phyloP scores from a whole-genome alignment of 2,113 vertebrate species.

The Rhinoderma darwinii region DNA sequence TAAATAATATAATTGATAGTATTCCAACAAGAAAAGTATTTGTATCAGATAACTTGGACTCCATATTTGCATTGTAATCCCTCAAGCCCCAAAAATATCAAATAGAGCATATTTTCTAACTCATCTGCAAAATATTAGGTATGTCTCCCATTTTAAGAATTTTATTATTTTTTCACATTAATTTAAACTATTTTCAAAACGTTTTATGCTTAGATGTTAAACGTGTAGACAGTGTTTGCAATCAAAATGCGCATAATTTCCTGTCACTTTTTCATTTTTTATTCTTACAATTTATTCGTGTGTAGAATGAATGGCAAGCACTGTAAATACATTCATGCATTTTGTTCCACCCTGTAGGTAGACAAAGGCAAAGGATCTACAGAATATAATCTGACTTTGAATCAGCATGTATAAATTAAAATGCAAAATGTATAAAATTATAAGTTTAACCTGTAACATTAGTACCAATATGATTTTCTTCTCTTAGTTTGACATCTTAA shows the following conservation, averaged over 20 bases:
- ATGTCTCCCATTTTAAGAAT: neutral
- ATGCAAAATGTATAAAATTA: constrained; percentile 6
- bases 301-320: constrained; percentile 40
- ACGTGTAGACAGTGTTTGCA: constrained; percentile 24
- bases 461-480: constrained; percentile 17
- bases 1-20: too few relatives aligned
- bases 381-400: constrained; percentile 20
- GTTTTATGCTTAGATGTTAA: neutral
- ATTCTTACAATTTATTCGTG: constrained; percentile 26
- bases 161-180: neutral
- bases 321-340: constrained; percentile 14
- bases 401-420: constrained; percentile 26
- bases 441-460: constrained; percentile 1
- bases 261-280: constrained; percentile 33
- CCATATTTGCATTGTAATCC: neutral
- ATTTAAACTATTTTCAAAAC: neutral
- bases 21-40: neutral
- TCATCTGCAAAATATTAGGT: too few relatives aligned
- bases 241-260: neutral
- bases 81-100: neutral
- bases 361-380: constrained; percentile 5
- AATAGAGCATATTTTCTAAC: neutral
- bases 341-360: constrained; percentile 14
- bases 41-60: neutral
- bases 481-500: constrained; percentile 14